Percentiles rank a stretch among this genome's conserved stretches.
Evolutionary conservation across 1,140 invertebrate species (phyloP).

Genomic region (Drosophila nebulosa): DNA sequence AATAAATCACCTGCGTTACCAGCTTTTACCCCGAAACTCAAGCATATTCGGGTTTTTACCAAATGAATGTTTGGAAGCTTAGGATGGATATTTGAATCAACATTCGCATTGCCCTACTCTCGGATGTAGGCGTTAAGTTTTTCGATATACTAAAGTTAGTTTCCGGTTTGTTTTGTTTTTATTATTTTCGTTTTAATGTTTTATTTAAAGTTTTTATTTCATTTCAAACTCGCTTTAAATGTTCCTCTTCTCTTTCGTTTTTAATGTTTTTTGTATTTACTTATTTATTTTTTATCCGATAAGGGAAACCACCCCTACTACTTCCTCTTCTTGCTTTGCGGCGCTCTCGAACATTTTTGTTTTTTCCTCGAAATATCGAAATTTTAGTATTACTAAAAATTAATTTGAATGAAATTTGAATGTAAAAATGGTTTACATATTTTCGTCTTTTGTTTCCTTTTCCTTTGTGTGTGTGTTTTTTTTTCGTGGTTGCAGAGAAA

Average conservation of each 20-base stretch:
- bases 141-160: conserved; percentile 8
- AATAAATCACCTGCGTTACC: too few relatives aligned
- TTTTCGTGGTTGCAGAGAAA: conserved; percentile 50
- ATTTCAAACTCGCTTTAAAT: conserved; percentile 76
- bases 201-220: conserved; percentile 79
- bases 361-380: conserved; percentile 50
- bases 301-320: neutral
- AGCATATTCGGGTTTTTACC: too few relatives aligned
- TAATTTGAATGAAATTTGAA: conserved; percentile 75
- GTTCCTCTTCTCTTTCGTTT: conserved; percentile 30
- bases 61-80: too few relatives aligned
- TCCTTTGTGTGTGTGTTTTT: conserved; percentile 38
- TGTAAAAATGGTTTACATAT: conserved; percentile 77
- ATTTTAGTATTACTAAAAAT: conserved; percentile 77
- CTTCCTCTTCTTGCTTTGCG: neutral
- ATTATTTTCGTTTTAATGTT: conserved; percentile 66
- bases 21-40: too few relatives aligned
- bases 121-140: neutral
- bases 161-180: conserved; percentile 13
- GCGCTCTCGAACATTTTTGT: conserved; percentile 6
- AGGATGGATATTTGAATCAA: neutral
- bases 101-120: neutral
- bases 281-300: neutral
- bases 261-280: conserved; percentile 8
- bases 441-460: conserved; percentile 37